phyloP scores from a whole-genome alignment of 2,113 vertebrate species.

The Chlamydotis undulata region DNA sequence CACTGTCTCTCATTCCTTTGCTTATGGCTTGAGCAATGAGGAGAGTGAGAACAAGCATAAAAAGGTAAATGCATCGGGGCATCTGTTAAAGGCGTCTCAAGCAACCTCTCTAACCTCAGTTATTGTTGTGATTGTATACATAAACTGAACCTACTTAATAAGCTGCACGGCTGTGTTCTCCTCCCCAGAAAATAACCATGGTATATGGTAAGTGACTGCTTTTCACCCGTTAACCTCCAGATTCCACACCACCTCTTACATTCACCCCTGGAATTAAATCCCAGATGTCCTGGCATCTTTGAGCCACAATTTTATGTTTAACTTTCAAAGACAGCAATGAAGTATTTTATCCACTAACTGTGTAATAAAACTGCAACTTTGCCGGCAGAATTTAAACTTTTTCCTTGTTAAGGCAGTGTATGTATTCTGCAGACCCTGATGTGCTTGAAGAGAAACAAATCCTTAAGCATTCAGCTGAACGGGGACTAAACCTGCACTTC shows the following conservation, averaged over 20 bases:
- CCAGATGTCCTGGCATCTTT: not conserved
- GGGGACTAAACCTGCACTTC: not conserved
- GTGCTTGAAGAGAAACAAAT: not conserved
- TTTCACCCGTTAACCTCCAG: not conserved
- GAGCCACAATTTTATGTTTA: not conserved
- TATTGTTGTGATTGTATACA: not conserved
- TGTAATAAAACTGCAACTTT: not conserved
- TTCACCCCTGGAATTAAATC: not conserved
- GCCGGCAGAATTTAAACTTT: not conserved
- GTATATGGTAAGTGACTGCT: not conserved
- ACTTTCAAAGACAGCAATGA: not conserved
- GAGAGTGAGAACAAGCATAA: not conserved
- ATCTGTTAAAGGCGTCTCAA: not conserved
- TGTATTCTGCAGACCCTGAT: not conserved
- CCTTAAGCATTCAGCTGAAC: not conserved
- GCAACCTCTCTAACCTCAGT: not conserved
- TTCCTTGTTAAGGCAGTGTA: not conserved
- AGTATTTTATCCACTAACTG: not conserved
- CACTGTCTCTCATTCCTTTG: not conserved
- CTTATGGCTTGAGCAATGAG: not conserved
- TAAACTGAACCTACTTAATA: not conserved
- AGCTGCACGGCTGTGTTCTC: not conserved
- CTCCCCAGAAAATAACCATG: not conserved
- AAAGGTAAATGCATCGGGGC: not conserved
- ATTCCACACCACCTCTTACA: not conserved